These are phyloP conservation scores for Turnix velox DNA, from an alignment of 2,113 vertebrate genomes.

Conservation along the genomic window DNA sequence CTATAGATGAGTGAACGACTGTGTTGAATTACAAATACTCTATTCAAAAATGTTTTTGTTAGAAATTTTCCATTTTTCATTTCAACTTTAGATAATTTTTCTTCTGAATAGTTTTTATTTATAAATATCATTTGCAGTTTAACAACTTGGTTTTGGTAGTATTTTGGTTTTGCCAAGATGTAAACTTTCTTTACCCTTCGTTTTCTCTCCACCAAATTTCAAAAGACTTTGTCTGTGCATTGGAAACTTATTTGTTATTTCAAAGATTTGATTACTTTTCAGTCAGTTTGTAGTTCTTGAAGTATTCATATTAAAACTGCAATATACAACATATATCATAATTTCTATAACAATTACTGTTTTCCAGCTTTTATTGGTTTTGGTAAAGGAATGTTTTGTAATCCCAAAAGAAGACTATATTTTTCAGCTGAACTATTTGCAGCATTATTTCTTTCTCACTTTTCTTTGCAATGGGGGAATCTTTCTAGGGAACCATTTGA, in stretches of 20 bases:
- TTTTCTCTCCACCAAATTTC: not conserved
- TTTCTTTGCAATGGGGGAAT: not conserved
- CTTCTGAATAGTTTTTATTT: not conserved
- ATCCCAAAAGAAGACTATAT: not conserved
- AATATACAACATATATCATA: not conserved
- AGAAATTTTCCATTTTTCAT: not conserved
- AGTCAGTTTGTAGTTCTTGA: not conserved
- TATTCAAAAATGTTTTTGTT: too few relatives aligned
- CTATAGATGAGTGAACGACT: not conserved
- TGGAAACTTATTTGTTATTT: not conserved
- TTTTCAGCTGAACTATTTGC: not conserved
- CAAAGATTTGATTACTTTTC: not conserved
- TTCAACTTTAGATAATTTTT: not conserved
- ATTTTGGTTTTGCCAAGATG: not conserved
- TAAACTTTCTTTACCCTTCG: not conserved
- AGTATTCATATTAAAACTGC: not conserved
- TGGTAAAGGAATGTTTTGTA: not conserved
- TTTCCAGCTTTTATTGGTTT: not conserved
- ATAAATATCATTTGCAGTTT: not conserved
- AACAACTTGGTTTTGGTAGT: not conserved
- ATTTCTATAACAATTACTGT: not conserved
- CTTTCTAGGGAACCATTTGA: not conserved
- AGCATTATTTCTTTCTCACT: not conserved
- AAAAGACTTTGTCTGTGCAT: not conserved
- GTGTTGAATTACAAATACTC: not conserved